These are phyloP conservation scores for Julus scandinavius DNA, from an alignment of 2,888 invertebrate genomes.

Conservation along the genomic window DNA sequence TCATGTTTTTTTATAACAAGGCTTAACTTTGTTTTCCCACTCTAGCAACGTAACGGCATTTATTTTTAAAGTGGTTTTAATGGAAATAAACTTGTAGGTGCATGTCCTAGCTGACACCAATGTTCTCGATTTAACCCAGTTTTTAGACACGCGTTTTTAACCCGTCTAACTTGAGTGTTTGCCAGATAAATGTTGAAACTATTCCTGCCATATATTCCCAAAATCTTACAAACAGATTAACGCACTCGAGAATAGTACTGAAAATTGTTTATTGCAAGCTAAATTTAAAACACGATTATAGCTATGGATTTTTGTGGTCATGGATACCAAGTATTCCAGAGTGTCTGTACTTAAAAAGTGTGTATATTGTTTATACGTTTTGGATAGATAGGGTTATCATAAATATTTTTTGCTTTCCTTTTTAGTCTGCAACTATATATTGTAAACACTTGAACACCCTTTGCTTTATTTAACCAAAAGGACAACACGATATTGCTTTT, in stretches of 20 bases:
- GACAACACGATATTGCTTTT: not conserved
- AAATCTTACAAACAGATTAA: slow-evolving; percentile 18
- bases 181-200: not conserved
- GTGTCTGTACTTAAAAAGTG: too few relatives aligned
- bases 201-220: not conserved
- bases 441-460: not conserved
- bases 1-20: not conserved
- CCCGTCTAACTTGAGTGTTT: not conserved
- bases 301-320: not conserved
- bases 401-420: not conserved
- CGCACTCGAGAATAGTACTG: not conserved
- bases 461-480: not conserved
- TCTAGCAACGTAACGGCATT: not conserved
- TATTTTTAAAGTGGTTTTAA: slow-evolving; percentile 35
- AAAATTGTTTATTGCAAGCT: not conserved
- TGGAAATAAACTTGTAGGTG: not conserved
- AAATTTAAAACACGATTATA: not conserved
- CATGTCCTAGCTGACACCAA: slow-evolving; percentile 17
- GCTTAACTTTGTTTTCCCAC: not conserved
- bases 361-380: not conserved
- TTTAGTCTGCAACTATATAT: not conserved
- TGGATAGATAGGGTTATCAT: not conserved
- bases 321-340: too few relatives aligned
- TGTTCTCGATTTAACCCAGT: slow-evolving; percentile 17
- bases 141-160: not conserved